These are phyloP conservation scores for Phoenicopterus ruber DNA, from an alignment of 2,113 vertebrate genomes.

Conservation along the genomic window DNA sequence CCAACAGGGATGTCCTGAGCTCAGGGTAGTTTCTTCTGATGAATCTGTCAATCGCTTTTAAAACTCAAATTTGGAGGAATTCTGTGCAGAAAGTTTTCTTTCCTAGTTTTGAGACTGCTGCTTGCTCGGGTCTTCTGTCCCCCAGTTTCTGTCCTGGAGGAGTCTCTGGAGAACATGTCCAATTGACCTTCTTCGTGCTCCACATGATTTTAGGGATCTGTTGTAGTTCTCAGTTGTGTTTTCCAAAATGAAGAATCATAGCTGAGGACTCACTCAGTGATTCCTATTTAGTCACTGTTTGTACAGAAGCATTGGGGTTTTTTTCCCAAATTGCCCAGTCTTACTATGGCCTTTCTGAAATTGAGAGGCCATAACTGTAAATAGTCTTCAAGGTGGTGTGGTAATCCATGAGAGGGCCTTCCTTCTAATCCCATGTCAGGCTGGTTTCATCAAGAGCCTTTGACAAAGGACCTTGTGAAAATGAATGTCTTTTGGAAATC, in stretches of 20 bases:
- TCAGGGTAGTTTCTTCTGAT: not conserved
- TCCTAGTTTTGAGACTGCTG: not conserved
- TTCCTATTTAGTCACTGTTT: not conserved
- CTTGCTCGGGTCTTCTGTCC: not conserved
- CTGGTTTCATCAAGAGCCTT: not conserved
- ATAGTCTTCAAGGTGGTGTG: not conserved
- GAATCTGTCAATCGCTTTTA: not conserved
- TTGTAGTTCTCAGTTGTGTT: not conserved
- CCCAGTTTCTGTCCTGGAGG: not conserved
- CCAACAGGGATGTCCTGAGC: not conserved
- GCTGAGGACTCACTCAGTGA: not conserved
- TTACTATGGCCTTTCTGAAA: not conserved
- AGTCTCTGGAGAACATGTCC: not conserved
- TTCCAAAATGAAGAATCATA: not conserved
- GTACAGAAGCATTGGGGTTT: accelerated
- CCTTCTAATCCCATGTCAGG: not conserved
- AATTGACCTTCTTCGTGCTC: not conserved
- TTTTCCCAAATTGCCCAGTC: not conserved
- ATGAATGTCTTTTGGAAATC: not conserved
- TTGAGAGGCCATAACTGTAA: not conserved
- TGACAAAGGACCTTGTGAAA: not conserved
- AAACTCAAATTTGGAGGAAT: not conserved
- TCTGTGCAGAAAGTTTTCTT: not conserved
- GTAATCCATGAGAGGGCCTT: not conserved
- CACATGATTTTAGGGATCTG: not conserved